These are phyloP conservation scores for Ariopsis seemanni DNA, from an alignment of 2,113 vertebrate genomes.

Conservation along the genomic window DNA sequence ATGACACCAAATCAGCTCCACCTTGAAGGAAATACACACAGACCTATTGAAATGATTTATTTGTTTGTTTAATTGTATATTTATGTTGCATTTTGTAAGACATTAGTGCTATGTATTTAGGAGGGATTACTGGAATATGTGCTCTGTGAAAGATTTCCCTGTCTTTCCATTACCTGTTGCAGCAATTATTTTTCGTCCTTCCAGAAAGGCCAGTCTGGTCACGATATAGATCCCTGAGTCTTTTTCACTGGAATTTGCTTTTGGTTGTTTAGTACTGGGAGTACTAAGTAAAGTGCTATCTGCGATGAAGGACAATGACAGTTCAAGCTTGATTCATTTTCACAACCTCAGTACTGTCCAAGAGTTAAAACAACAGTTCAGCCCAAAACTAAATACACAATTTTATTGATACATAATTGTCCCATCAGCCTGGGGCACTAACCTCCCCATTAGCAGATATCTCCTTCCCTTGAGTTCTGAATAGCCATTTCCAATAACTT, in stretches of 20 bases:
- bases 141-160: background rate
- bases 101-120: background rate
- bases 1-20: constrained; percentile 68
- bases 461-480: background rate
- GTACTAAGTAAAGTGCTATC: constrained; percentile 1
- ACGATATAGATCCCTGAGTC: constrained; percentile 60
- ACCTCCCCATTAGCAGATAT: background rate
- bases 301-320: constrained; percentile 28
- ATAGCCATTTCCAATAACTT: background rate
- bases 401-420: background rate
- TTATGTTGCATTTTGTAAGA: background rate
- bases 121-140: background rate
- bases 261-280: background rate
- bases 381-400: background rate
- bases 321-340: background rate
- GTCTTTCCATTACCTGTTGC: constrained; percentile 65
- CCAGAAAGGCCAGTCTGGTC: constrained; percentile 73
- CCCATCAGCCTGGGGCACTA: background rate
- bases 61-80: background rate
- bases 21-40: constrained; percentile 53
- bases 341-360: background rate
- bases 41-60: background rate
- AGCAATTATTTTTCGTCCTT: constrained; percentile 60
- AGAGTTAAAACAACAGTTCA: background rate
- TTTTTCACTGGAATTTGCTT: constrained; percentile 50